phyloP scores from a whole-genome alignment of 2,797 vertebrate genomes.

The Rhinogobio ventralis region DNA sequence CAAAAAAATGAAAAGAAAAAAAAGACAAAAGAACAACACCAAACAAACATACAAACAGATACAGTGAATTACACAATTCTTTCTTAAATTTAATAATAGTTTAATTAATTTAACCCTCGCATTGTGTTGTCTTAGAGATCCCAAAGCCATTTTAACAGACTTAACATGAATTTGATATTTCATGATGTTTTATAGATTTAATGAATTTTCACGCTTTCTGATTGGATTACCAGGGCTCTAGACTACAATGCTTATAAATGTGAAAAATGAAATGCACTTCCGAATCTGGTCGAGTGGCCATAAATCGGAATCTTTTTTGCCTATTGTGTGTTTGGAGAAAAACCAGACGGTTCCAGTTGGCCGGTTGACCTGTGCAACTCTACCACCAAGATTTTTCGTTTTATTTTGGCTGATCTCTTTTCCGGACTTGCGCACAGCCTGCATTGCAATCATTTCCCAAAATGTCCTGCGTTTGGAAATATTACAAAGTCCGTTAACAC shows the following conservation, averaged over 20 bases:
- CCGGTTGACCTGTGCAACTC: not conserved
- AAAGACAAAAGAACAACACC: slow-evolving; percentile 67
- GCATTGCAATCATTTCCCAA: not conserved
- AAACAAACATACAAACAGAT: slow-evolving; percentile 21
- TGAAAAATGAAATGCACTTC: not conserved
- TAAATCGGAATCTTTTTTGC: not conserved
- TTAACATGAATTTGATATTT: not conserved
- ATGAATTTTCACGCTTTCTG: not conserved
- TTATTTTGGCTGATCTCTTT: not conserved
- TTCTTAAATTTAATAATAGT: not conserved
- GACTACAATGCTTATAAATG: not conserved
- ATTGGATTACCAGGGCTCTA: not conserved
- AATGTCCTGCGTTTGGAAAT: not conserved
- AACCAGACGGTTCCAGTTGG: too few species aligned
- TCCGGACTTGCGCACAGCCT: not conserved
- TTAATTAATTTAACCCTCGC: not conserved
- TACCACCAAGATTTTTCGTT: not conserved
- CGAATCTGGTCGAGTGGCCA: not conserved
- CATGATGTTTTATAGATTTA: not conserved
- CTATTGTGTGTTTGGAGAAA: too few species aligned
- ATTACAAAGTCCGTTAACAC: not conserved
- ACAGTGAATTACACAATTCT: slow-evolving; percentile 6
- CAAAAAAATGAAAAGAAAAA: slow-evolving; percentile 66
- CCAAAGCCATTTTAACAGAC: not conserved
- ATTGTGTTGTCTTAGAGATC: not conserved